Evolutionary conservation across 1,140 invertebrate species (phyloP).

Genomic region (Conus ventricosus): DNA sequence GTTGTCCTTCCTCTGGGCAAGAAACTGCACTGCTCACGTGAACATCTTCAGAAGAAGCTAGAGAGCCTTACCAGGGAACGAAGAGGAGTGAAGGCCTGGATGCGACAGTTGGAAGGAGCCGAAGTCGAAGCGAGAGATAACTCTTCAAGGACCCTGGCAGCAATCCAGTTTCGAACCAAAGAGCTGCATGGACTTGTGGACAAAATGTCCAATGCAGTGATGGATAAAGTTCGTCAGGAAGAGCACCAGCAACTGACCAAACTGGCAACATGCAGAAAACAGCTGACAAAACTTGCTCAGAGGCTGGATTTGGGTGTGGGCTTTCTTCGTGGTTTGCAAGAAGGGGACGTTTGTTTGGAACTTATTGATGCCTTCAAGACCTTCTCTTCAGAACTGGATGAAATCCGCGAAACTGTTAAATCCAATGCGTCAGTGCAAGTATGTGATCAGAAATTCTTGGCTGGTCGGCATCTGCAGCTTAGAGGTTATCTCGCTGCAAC

Average conservation of each 20-base stretch:
- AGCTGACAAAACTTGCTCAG: constrained; percentile 50
- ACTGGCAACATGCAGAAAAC: constrained; percentile 51
- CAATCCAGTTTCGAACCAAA: constrained; percentile 48
- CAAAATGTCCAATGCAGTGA: constrained; percentile 47
- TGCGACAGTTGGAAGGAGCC: constrained; percentile 50
- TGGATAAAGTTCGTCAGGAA: constrained; percentile 43
- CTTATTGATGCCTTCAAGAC: constrained; percentile 52
- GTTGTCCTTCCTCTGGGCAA: constrained; percentile 58
- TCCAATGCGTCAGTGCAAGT: constrained; percentile 17
- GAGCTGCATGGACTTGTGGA: constrained; percentile 50
- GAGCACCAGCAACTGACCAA: constrained; percentile 45
- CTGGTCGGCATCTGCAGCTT: constrained; percentile 3
- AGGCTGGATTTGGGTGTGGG: constrained; percentile 52
- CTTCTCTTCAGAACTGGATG: constrained; percentile 26
- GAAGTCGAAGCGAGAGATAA: constrained; percentile 37
- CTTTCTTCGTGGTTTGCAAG: constrained; percentile 64
- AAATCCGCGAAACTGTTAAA: constrained; percentile 12
- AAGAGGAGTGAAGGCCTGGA: constrained; percentile 37
- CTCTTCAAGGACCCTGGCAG: constrained; percentile 37
- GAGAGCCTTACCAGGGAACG: constrained; percentile 52
- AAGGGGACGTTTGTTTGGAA: constrained; percentile 66
- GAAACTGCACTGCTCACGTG: constrained; percentile 54
- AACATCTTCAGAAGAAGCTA: constrained; percentile 56
- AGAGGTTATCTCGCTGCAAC: constrained; percentile 23
- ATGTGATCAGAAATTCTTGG: constrained; percentile 27